Percentiles rank a stretch among this genome's conserved stretches.
phyloP scores from a whole-genome alignment of 2,888 invertebrate species.

The Aromia moschata region DNA sequence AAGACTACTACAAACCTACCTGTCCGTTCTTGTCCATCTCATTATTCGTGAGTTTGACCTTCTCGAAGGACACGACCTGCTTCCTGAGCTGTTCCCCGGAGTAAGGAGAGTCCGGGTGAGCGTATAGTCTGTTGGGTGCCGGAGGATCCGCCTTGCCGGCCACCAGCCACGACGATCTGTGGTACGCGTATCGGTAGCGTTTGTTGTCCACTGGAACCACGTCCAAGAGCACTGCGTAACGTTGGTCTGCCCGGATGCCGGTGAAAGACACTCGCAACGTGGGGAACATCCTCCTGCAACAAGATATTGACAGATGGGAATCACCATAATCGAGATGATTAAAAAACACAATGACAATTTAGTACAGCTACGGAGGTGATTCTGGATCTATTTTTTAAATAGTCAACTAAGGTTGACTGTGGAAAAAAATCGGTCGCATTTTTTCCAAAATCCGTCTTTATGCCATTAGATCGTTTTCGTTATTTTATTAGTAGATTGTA shows the following conservation, averaged over 20 bases:
- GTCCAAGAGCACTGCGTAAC: constrained; percentile 80
- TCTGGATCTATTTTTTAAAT: too few relatives aligned
- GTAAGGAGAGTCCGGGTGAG: constrained; percentile 84
- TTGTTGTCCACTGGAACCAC: constrained; percentile 84
- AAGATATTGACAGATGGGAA: too few relatives aligned
- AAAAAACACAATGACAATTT: too few relatives aligned
- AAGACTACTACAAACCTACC: too few relatives aligned
- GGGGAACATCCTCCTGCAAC: constrained; percentile 83
- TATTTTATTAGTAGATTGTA: too few relatives aligned
- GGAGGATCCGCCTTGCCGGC: constrained; percentile 85
- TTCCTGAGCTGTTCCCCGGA: constrained; percentile 80
- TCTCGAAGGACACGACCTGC: constrained; percentile 84
- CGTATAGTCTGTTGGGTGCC: constrained; percentile 75
- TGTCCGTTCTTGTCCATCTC: constrained; percentile 82
- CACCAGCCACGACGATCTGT: constrained; percentile 83
- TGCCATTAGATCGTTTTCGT: too few relatives aligned
- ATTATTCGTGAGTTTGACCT: constrained; percentile 85
- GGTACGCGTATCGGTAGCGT: constrained; percentile 83
- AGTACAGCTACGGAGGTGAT: too few relatives aligned
- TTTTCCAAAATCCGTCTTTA: too few relatives aligned
- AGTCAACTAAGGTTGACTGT: too few relatives aligned
- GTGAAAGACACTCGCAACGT: constrained; percentile 79
- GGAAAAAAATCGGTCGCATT: too few relatives aligned
- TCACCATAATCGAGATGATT: too few relatives aligned
- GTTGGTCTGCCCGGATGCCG: constrained; percentile 71